Evolutionary conservation across 1,140 invertebrate genomes (phyloP), one percentile per base, ranked within the genome.

Genomic region (Plodia interpunctella): DNA sequence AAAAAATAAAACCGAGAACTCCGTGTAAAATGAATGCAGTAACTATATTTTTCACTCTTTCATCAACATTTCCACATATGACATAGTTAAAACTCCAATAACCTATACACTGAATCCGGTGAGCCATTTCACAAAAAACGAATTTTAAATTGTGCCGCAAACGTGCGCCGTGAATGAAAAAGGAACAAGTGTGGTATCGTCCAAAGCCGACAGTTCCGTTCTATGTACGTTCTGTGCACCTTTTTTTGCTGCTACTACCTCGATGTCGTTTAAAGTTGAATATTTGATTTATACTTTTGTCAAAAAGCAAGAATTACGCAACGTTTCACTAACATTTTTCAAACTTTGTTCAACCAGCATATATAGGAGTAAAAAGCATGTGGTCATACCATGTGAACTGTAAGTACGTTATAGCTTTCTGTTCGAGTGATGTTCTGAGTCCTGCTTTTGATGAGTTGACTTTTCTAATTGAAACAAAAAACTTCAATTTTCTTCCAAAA

Each of bases 81-180:
- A 53, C 51, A 13, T 53, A 13, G 51, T 53, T 53, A 25, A 25
- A 53, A 53, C 51, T 53, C 51, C 51, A 53, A 53, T 53, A 53
- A 25, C 51, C 38, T 44, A 44, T 53, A 20, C 18, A 5, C 20
- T 10, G 51, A 53, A 53, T 25, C 51, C 19, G 51, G 51, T 53
- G 51, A 25, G 19, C 51, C 20, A 25, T 21, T 13, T 6, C 51
- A 53, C 51, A 53, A 53, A n/a, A 35, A 53, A 25, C 51, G 51
- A 53, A 25, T 53, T 53, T 25, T 11, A 53, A 53, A 53, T 53
- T 25, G 19, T n/a, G 20, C 51, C 51, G 13, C 19, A 25, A 15
- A 13, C 38, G 38, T 15, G 18, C 51, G 19, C 51, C 13, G 51
- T n/a, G 19, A 53, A 53, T 20, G 19, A 53, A 53, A 53, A 53